phyloP scores from a whole-genome alignment of 2,113 vertebrate genomes.

The Acrocephalus arundinaceus region DNA sequence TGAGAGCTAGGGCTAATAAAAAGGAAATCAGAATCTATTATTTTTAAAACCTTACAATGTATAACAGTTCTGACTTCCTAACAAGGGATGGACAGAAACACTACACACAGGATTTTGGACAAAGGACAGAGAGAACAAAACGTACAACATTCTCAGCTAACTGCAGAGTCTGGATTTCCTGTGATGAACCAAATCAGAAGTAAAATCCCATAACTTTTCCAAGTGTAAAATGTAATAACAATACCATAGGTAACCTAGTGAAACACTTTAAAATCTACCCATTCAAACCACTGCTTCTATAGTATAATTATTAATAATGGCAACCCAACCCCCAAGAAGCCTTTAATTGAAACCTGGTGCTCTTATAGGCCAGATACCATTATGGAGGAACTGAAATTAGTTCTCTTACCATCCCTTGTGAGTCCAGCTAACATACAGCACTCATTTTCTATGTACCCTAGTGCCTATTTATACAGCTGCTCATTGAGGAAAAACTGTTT shows the following conservation, averaged over 20 bases:
- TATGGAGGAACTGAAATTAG: background rate
- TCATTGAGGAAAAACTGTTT: background rate
- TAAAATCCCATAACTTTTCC: background rate
- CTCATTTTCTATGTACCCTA: background rate
- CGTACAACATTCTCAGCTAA: background rate
- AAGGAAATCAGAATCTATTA: background rate
- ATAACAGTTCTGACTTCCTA: background rate
- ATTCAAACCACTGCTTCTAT: background rate
- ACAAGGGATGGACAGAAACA: background rate
- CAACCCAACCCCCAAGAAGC: background rate
- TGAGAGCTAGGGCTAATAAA: background rate
- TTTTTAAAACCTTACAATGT: background rate
- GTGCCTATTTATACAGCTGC: slow-evolving; percentile 13
- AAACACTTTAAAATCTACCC: background rate
- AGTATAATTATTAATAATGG: background rate
- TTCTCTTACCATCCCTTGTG: background rate
- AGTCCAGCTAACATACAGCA: background rate
- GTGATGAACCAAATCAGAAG: background rate
- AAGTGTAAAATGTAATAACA: background rate
- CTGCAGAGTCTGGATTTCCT: background rate
- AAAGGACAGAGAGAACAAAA: background rate
- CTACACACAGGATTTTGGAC: background rate
- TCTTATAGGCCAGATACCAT: background rate
- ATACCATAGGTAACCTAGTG: background rate
- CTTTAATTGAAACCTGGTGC: background rate